Conservation (phyloP, 2,113 vertebrate genomes). For the Phodopus roborovskii region DNA sequence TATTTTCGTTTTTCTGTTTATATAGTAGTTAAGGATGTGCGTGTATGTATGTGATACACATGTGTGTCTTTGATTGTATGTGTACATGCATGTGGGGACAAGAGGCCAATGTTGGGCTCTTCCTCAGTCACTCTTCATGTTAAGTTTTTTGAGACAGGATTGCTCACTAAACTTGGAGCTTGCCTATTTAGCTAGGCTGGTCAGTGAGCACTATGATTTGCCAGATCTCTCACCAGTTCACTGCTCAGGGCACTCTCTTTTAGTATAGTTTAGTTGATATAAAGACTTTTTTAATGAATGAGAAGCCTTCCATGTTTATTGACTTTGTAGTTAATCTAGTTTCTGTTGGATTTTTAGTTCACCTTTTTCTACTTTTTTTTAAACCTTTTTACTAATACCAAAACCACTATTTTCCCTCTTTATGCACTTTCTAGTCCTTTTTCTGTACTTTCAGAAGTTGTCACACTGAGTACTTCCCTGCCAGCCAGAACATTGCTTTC, state of each 20-base stretch:
- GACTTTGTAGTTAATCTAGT: too few relatives aligned
- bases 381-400: too few relatives aligned
- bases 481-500: neutral
- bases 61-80: neutral
- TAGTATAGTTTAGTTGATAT: too few relatives aligned
- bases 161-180: neutral
- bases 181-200: neutral
- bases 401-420: neutral
- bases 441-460: neutral
- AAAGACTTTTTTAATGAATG: too few relatives aligned
- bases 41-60: neutral
- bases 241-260: neutral
- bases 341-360: too few relatives aligned
- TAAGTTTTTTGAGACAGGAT: neutral
- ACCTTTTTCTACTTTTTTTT: neutral
- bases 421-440: neutral
- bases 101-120: neutral
- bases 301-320: too few relatives aligned
- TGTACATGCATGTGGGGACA: neutral
- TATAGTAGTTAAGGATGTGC: neutral
- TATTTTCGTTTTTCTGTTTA: neutral
- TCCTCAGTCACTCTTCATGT: neutral
- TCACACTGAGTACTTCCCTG: neutral
- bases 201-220: neutral
- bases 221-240: neutral